Evolutionary conservation across 2,797 vertebrate species (phyloP).

Genomic region (Urophycis tenuis): DNA sequence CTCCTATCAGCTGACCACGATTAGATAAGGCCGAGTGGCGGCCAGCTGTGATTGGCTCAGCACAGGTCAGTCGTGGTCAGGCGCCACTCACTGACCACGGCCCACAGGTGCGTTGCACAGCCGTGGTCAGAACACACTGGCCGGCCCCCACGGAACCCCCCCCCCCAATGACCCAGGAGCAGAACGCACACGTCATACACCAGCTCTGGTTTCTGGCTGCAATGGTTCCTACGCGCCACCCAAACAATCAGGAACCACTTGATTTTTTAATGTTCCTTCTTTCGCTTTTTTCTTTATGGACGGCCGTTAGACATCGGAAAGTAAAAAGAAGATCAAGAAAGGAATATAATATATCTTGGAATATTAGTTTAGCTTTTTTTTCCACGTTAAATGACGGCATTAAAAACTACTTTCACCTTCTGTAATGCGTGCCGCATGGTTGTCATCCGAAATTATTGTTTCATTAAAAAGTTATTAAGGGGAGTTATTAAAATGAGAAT

Average conservation of each 20-base stretch:
- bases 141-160: no score
- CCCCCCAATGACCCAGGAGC: background rate
- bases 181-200: background rate
- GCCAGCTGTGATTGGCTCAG: constrained; percentile 55
- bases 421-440: background rate
- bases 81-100: constrained; percentile 48
- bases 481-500: background rate
- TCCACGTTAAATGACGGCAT: background rate
- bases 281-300: no score
- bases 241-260: no score
- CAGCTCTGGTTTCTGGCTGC: no score
- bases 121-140: constrained; percentile 27
- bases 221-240: no score
- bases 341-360: background rate
- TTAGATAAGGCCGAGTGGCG: constrained; percentile 56
- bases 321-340: background rate
- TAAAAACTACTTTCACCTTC: background rate
- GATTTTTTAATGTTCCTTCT: no score
- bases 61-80: constrained; percentile 57
- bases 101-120: constrained; percentile 43
- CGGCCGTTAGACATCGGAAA: no score
- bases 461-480: background rate
- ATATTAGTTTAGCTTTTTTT: no score
- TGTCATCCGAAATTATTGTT: background rate
- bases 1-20: constrained; percentile 45